Percentiles rank a stretch among this genome's conserved stretches.
phyloP scores from a whole-genome alignment of 2,888 invertebrate genomes.

The Euproctis similis region DNA sequence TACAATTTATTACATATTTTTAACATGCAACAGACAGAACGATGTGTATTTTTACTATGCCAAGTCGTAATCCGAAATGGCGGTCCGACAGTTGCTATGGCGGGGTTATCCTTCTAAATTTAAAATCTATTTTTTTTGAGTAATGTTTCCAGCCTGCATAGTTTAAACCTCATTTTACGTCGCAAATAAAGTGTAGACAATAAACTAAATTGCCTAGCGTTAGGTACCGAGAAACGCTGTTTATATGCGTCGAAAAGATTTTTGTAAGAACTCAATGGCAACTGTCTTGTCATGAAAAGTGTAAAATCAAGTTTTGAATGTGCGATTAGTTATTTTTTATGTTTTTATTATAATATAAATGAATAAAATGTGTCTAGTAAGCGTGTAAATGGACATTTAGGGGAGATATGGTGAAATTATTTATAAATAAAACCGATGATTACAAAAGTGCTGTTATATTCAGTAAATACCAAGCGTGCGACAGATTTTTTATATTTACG shows the following conservation, averaged over 20 bases:
- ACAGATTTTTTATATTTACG: slow-evolving; percentile 24
- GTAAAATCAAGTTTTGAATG: slow-evolving; percentile 47
- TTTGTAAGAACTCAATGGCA: slow-evolving; percentile 30
- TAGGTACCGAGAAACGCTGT: no score
- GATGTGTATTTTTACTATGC: slow-evolving; percentile 29
- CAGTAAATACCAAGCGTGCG: slow-evolving; percentile 21
- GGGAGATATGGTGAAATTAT: slow-evolving; percentile 39
- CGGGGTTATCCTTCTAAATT: slow-evolving; percentile 9
- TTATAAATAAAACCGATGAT: slow-evolving; percentile 28
- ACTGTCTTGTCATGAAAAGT: slow-evolving; percentile 42
- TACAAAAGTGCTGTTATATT: slow-evolving; percentile 41
- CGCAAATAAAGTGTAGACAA: slow-evolving; percentile 24
- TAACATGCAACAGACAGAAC: slow-evolving; percentile 31
- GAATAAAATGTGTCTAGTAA: slow-evolving; percentile 40
- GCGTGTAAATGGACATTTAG: slow-evolving; percentile 39
- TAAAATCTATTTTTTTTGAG: slow-evolving; percentile 11
- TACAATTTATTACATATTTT: slow-evolving; percentile 35
- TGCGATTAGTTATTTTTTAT: slow-evolving; percentile 66
- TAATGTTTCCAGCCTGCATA: slow-evolving; percentile 14
- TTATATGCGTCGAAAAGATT: slow-evolving; percentile 12
- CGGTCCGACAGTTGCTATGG: slow-evolving; percentile 29
- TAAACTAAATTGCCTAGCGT: slow-evolving; percentile 27
- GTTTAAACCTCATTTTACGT: slow-evolving; percentile 9
- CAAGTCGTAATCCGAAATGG: slow-evolving; percentile 9
- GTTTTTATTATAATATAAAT: slow-evolving; percentile 58